phyloP scores from a whole-genome alignment of 1,140 invertebrate genomes.

The Megalonaias nervosa region DNA sequence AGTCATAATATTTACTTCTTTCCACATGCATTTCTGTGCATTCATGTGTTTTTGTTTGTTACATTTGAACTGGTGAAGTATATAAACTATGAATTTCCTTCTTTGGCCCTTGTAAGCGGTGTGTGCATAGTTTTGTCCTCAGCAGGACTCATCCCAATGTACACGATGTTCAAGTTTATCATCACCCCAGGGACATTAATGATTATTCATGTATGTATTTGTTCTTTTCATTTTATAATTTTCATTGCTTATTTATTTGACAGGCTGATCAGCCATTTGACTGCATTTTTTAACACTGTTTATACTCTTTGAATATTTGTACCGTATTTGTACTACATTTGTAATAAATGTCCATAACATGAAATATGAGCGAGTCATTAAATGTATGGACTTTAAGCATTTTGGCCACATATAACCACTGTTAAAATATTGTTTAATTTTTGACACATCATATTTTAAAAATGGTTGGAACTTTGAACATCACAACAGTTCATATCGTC shows the following conservation, averaged over 20 bases:
- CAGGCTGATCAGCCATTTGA: not conserved
- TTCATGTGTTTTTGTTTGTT: conserved; percentile 95
- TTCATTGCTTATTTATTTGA: not conserved
- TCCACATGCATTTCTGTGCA: conserved; percentile 80
- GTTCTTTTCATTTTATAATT: not conserved
- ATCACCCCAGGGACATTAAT: conserved; percentile 85
- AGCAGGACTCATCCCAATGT: conserved; percentile 96
- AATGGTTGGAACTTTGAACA: too few relatives aligned
- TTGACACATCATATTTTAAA: too few relatives aligned
- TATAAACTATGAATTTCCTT: conserved; percentile 94
- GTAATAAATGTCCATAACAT: not conserved
- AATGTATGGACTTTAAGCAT: not conserved
- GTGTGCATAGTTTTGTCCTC: conserved; percentile 96
- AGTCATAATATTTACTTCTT: not conserved
- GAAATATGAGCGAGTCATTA: rapidly evolving
- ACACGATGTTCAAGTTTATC: conserved; percentile 89
- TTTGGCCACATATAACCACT: not conserved
- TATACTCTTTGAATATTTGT: not conserved
- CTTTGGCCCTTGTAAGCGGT: conserved; percentile 95
- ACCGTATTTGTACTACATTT: not conserved
- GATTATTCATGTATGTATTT: conserved; percentile 78
- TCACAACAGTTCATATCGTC: too few relatives aligned
- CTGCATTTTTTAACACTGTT: not conserved
- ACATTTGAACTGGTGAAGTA: conserved; percentile 96
- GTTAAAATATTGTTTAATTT: too few relatives aligned